Conservation (phyloP, 2,797 vertebrate genomes). For the Sebastolobus alascanus region DNA sequence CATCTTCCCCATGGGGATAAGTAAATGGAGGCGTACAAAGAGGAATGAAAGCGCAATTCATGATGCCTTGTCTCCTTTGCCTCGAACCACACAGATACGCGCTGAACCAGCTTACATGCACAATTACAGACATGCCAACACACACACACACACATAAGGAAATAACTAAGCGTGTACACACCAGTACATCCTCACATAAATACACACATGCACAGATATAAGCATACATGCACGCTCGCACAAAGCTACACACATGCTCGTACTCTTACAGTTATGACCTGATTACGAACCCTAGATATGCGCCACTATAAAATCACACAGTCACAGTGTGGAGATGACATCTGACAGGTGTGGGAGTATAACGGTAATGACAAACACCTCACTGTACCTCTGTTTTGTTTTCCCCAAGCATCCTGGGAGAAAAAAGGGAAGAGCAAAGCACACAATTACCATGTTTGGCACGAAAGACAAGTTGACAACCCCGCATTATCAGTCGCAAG, state of each 20-base stretch:
- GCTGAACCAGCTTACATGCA: conserved; percentile 22
- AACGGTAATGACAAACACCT: conserved; percentile 55
- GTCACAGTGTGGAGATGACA: conserved; percentile 47
- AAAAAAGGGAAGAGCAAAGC: conserved; percentile 68
- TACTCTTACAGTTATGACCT: conserved; percentile 23
- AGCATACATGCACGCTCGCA: not conserved
- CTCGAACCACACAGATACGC: conserved; percentile 30
- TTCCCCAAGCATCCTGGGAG: conserved; percentile 59
- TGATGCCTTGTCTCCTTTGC: conserved; percentile 46
- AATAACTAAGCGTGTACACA: not conserved
- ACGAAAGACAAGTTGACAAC: conserved; percentile 75
- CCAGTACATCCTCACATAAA: not conserved
- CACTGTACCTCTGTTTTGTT: conserved; percentile 54
- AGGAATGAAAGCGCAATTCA: conserved; percentile 56
- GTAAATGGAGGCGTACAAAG: conserved; percentile 57
- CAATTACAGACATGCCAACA: conserved; percentile 11
- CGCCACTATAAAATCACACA: conserved; percentile 4
- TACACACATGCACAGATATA: not conserved
- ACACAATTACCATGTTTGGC: conserved; percentile 76
- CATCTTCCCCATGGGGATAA: conserved; percentile 56
- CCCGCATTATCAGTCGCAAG: conserved; percentile 72
- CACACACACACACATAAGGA: not conserved
- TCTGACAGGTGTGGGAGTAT: conserved; percentile 59
- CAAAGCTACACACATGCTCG: not conserved
- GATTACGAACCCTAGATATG: conserved; percentile 32